Evolutionary conservation across 1,140 invertebrate species (phyloP), one percentile per base, ranked within the genome.

Genomic region (Drosophila melanica): DNA sequence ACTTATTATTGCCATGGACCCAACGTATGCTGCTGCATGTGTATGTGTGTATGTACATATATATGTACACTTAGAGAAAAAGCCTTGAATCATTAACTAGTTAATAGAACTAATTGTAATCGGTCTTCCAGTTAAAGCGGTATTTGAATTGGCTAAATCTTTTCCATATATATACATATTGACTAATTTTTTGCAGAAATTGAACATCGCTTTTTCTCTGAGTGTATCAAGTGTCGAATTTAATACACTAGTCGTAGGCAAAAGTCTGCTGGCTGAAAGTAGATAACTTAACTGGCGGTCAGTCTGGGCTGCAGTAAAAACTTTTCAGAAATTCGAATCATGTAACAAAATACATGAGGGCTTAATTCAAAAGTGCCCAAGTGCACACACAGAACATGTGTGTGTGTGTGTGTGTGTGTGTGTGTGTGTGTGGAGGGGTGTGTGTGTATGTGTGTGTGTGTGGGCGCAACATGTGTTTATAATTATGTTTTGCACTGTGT

Each of bases 311-410:
- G 27, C 33, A 16, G 33, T 35, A 60, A 59, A 72, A 79, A 72
- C 58, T 87, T 87, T 85, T 87, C 63, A 82, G 82, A 87, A 87
- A 87, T 87, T 87, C 82, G 84, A 87, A 87, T 79, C 82, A 87
- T 87, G 82, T 87, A 87, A 87, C 84, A 64, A 73, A 87, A 87
- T 87, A 87, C 79, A 85, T 44, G 71, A 55, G 62, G 53, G 63
- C 75, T 30, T 85, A 80, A 85, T 85, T 86, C 74, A 85, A 81
- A 86, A 67, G 77, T 72, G n/a, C 18, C 7, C 50, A 48, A 12
- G 44, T 69, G 41, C 14, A 8, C 3, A 20, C 3, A 20, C 20
- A 20, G 20, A 20, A 20, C 20, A 20, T 35, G 18, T 27, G 12
- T 39, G 33, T 14, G 20, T 44, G 37, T 27, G 37, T 57, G 37